Conservation (phyloP, 1,140 invertebrate species). For the Grapholita molesta region DNA sequence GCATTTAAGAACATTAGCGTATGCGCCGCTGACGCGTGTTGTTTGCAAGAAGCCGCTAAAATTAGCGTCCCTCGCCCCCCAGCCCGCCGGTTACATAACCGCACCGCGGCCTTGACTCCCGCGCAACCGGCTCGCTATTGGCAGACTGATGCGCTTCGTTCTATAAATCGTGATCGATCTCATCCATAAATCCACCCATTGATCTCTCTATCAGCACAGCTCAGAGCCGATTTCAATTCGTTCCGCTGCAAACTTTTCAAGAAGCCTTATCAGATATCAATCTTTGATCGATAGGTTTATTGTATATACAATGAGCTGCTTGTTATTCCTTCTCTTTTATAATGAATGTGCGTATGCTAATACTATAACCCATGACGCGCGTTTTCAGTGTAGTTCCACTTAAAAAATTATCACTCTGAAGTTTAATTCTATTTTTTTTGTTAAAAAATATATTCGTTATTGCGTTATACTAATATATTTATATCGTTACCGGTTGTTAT, state of each 20-base stretch:
- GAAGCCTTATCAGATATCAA: conserved; percentile 11
- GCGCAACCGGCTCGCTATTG: conserved; percentile 58
- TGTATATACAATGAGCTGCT: conserved; percentile 6
- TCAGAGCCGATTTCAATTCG: not conserved
- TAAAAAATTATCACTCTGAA: not conserved
- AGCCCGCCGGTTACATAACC: conserved; percentile 60
- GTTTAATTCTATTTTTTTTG: not conserved
- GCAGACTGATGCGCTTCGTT: conserved; percentile 39
- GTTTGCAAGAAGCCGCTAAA: conserved; percentile 60
- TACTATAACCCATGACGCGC: not conserved
- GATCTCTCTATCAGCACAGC: not conserved
- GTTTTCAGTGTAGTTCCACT: not conserved
- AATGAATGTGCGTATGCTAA: not conserved
- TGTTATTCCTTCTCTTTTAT: not conserved
- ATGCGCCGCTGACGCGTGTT: conserved; percentile 39
- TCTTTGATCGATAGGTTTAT: conserved; percentile 1
- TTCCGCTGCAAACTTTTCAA: conserved; percentile 1
- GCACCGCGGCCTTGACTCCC: conserved; percentile 74
- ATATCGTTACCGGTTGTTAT: not conserved
- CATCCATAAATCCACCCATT: not conserved
- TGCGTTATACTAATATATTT: not conserved
- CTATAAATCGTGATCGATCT: conserved; percentile 3
- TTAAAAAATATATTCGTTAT: not conserved
- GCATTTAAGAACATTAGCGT: conserved; percentile 20
- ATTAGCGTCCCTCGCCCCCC: conserved; percentile 61